Conservation (phyloP, 2,113 vertebrate genomes). For the Eretmochelys imbricata region DNA sequence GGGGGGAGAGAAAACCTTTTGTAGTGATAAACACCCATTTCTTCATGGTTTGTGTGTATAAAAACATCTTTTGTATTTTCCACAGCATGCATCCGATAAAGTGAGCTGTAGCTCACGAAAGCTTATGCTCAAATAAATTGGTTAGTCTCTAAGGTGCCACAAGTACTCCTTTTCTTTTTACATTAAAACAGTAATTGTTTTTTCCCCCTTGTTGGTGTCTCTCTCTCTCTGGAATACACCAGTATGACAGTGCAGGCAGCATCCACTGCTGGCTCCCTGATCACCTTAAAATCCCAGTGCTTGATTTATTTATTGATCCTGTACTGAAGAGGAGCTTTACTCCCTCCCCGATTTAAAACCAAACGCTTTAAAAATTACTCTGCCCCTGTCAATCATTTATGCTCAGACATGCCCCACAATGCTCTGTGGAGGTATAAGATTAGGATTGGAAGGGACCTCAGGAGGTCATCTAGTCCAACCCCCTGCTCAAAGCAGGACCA, state of each 20-base stretch:
- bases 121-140: too few relatives aligned
- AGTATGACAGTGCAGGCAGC: neutral
- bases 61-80: too few relatives aligned
- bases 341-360: neutral
- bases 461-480: too few relatives aligned
- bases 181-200: neutral
- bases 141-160: too few relatives aligned
- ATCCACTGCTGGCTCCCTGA: neutral
- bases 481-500: too few relatives aligned
- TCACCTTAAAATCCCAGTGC: neutral
- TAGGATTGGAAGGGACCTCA: too few relatives aligned
- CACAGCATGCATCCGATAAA: too few relatives aligned
- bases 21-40: too few relatives aligned
- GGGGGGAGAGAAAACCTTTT: too few relatives aligned
- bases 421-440: too few relatives aligned
- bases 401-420: neutral
- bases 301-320: neutral
- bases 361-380: neutral
- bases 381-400: neutral
- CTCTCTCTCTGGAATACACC: neutral
- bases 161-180: neutral
- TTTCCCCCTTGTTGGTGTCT: neutral
- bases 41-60: too few relatives aligned
- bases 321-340: neutral
- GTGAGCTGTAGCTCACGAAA: too few relatives aligned